Evolutionary conservation across 2,888 invertebrate species (phyloP).

Genomic region (Torymus aiolomorphi): DNA sequence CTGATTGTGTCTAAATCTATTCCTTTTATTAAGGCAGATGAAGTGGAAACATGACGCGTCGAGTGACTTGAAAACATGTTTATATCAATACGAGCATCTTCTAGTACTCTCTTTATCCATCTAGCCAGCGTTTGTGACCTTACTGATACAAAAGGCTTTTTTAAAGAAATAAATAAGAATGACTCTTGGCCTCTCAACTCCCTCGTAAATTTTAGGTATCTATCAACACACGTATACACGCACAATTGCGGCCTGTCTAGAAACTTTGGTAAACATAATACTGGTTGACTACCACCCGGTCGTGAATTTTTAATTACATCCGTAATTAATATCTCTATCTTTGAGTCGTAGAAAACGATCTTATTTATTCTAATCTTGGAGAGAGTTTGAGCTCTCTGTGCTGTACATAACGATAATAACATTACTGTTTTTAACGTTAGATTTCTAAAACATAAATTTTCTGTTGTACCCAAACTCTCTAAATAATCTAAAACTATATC

Average conservation of each 20-base stretch:
- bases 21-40: no score
- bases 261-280: conserved; percentile 21
- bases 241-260: neutral
- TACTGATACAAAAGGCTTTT: no score
- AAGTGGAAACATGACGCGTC: no score
- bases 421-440: conserved; percentile 20
- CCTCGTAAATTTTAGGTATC: neutral
- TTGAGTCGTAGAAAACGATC: conserved; percentile 20
- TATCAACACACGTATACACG: neutral
- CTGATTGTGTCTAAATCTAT: no score
- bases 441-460: neutral
- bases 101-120: no score
- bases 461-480: conserved; percentile 25
- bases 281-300: conserved; percentile 26
- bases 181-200: no score
- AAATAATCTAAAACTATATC: conserved; percentile 55
- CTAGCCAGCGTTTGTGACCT: no score
- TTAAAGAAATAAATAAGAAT: no score
- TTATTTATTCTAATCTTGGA: conserved; percentile 32
- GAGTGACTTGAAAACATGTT: no score
- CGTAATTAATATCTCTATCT: conserved; percentile 46
- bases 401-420: conserved; percentile 48
- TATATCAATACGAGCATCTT: no score
- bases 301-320: conserved; percentile 52
- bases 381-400: conserved; percentile 52